Conservation (phyloP, 2,113 vertebrate genomes). For the Oncorhynchus masou region DNA sequence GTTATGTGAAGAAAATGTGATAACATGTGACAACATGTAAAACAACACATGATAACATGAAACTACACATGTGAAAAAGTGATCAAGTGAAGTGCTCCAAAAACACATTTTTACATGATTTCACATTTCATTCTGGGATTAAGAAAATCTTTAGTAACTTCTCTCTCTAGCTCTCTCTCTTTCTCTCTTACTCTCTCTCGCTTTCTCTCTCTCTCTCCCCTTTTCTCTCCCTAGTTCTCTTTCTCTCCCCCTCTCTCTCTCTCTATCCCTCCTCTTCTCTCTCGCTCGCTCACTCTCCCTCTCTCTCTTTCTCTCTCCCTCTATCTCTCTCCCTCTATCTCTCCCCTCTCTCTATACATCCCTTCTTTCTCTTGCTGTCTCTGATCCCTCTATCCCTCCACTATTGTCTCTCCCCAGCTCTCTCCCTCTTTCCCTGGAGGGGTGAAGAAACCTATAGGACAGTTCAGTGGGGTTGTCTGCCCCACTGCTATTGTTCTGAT, state of each 20-base stretch:
- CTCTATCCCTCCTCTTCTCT: too few species aligned
- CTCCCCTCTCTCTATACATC: conserved; percentile 50
- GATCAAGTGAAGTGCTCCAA: too few species aligned
- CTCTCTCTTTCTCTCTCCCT: conserved; percentile 42
- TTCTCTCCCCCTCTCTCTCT: too few species aligned
- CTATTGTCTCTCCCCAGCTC: conserved; percentile 39
- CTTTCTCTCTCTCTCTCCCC: too few species aligned
- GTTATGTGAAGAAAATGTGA: conserved; percentile 30
- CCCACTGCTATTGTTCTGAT: conserved; percentile 67
- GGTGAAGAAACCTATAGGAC: conserved; percentile 45
- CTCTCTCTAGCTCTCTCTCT: conserved; percentile 47
- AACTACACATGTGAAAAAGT: too few species aligned
- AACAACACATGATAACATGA: too few species aligned
- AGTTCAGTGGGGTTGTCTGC: conserved; percentile 68
- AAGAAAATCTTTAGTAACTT: conserved; percentile 41
- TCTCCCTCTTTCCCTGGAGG: conserved; percentile 53
- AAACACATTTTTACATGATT: conserved; percentile 54
- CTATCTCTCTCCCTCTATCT: conserved; percentile 46
- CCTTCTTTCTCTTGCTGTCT: conserved; percentile 26
- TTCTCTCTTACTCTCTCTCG: neutral
- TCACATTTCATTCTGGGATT: conserved; percentile 42
- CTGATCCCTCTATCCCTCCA: conserved; percentile 48
- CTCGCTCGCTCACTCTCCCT: neutral
- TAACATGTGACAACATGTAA: conserved; percentile 4
- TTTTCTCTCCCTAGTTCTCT: too few species aligned